These are phyloP conservation scores for Drosophila eugracilis DNA, from an alignment of 1,140 invertebrate genomes.

Conservation along the genomic window DNA sequence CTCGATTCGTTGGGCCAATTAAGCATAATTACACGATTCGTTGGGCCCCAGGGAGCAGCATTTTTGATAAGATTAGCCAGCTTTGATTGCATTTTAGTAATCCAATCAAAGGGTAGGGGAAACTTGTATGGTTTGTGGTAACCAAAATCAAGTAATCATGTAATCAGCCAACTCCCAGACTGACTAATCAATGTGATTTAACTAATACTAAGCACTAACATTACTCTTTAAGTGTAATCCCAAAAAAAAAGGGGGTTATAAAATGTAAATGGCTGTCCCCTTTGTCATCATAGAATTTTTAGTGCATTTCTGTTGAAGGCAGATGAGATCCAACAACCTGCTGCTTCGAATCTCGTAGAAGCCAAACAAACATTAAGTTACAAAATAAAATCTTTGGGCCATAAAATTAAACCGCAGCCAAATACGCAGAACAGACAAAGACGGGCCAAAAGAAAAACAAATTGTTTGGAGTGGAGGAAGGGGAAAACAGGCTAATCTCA, in stretches of 20 bases:
- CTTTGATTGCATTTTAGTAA: slow-evolving; percentile 28
- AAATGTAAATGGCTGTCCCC: slow-evolving; percentile 60
- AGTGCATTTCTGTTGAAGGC: slow-evolving; percentile 60
- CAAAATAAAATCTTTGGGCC: slow-evolving; percentile 79
- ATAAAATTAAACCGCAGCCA: slow-evolving; percentile 77
- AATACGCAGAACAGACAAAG: slow-evolving; percentile 58
- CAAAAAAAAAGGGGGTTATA: slow-evolving; percentile 40
- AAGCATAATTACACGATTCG: slow-evolving; percentile 44
- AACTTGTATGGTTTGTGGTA: background rate
- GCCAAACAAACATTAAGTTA: slow-evolving; percentile 76
- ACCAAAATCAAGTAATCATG: slow-evolving; percentile 3
- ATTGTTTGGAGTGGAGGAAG: slow-evolving; percentile 1
- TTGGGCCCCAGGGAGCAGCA: slow-evolving; percentile 12
- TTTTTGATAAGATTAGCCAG: slow-evolving; percentile 40
- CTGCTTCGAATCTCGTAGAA: slow-evolving; percentile 48
- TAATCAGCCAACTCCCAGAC: background rate
- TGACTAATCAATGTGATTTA: slow-evolving; percentile 2
- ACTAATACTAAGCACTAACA: slow-evolving; percentile 50
- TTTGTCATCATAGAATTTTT: slow-evolving; percentile 4
- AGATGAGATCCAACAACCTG: slow-evolving; percentile 57
- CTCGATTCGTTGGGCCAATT: slow-evolving; percentile 40
- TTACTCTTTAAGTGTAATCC: slow-evolving; percentile 38
- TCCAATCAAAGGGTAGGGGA: slow-evolving; percentile 2
- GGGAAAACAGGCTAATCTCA: slow-evolving; percentile 60
- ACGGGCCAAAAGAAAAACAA: slow-evolving; percentile 21